Conservation (phyloP, 2,888 invertebrate genomes). For the Tipula vernalis region DNA sequence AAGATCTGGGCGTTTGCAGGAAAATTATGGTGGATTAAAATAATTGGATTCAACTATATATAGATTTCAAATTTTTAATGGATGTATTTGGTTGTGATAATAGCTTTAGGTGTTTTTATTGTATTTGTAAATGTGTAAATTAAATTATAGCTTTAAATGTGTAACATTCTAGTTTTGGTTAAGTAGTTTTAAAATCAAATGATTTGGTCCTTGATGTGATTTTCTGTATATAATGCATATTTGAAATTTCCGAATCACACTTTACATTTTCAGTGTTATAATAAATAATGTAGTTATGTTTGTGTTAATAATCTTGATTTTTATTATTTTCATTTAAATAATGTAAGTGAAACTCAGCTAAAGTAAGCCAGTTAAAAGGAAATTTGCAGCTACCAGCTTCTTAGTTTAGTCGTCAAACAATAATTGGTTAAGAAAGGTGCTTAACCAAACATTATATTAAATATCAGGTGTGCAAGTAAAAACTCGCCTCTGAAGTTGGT, state of each 20-base stretch:
- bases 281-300: background rate
- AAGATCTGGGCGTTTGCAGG: background rate
- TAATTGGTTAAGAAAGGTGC: no score
- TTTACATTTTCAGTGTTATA: background rate
- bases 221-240: background rate
- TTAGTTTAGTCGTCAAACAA: no score
- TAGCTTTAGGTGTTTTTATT: background rate
- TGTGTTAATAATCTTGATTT: background rate
- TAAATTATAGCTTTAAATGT: background rate
- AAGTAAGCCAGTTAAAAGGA: no score
- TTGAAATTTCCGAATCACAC: background rate
- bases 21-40: conserved; percentile 15
- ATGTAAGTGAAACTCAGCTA: no score
- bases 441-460: no score
- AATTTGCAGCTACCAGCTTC: no score
- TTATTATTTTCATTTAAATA: no score
- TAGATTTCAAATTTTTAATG: background rate
- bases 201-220: background rate
- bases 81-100: background rate
- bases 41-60: background rate
- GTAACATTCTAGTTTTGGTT: background rate
- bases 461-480: no score
- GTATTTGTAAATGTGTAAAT: background rate
- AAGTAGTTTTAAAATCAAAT: background rate
- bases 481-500: no score